phyloP scores from a whole-genome alignment of 2,797 vertebrate genomes.

The Enoplosus armatus region DNA sequence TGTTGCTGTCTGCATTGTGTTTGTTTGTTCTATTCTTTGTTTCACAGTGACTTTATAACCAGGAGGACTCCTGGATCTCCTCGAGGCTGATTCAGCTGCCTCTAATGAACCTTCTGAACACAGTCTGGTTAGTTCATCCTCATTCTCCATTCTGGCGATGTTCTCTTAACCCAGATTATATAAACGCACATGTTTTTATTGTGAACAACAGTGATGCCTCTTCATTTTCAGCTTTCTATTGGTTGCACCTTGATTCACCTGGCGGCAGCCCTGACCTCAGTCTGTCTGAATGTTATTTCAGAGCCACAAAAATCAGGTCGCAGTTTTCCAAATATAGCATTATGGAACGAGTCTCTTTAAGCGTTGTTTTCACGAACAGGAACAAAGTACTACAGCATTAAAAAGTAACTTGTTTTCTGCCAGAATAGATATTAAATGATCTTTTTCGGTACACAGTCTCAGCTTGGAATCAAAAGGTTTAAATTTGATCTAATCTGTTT shows the following conservation, averaged over 20 bases:
- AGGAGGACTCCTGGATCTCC: neutral
- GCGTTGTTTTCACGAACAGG: neutral
- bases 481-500: constrained; percentile 38
- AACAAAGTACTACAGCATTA: neutral
- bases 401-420: neutral
- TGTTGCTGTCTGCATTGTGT: neutral
- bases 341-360: neutral
- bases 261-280: neutral
- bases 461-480: constrained; percentile 23
- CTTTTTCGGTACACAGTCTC: neutral
- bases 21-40: constrained; percentile 18
- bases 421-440: neutral
- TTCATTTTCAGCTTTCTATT: neutral
- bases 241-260: neutral
- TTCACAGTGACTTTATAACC: neutral
- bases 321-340: constrained; percentile 15
- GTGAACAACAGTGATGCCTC: neutral
- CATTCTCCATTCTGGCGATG: constrained; percentile 3
- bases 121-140: neutral
- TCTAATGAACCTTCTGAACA: constrained; percentile 21
- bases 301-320: constrained; percentile 30
- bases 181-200: neutral
- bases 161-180: constrained; percentile 14
- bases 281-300: constrained; percentile 6
- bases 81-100: neutral